Evolutionary conservation across 2,888 invertebrate genomes (phyloP), one percentile per base, ranked within the genome.

Genomic region (Macrosiphum euphorbiae): DNA sequence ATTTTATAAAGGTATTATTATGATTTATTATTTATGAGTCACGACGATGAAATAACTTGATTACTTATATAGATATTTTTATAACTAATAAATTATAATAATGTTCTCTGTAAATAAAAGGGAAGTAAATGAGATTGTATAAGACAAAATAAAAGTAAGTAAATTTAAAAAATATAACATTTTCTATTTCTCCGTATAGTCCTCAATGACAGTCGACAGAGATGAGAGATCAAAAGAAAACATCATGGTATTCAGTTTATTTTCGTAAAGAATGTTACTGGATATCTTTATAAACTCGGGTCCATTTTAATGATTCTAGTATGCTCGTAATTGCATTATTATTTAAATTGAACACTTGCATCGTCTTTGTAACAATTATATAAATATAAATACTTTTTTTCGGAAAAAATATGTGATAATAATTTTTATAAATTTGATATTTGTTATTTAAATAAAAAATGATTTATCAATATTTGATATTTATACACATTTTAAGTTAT

Each of bases 181-280:
- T 35, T 1, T 78, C 0, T 20, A 35, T 35, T 78, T 78, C 58
- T 78, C 20, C 58, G 58, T 26, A 8, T 26, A 58, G 26, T 78
- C 78, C 3, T 35, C 8, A 78, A 67, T 61, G 47, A 7, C 20
- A 24, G 10, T 50, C 47, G 47, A 7, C 20, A 24, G 10, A 24
- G 47, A 90, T 67, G 8, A 24, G 10, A 5, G 47, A 90, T 67
- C n/a, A 67, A 90, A 90, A 67, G 67, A 90, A 67, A 50, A 90
- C 35, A n/a, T 50, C n/a, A 67, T 26, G n/a, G 58, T 28, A 89
- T 50, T 50, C 44, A 67, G 28, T 44, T 89, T 41, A 28, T 89
- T 58, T 44, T 89, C 28, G 10, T 44, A 16, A 35, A 78, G 35
- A 78, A 89, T 28, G n/a, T 47, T 61, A 89, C 8, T 44, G 89